phyloP scores from a whole-genome alignment of 2,797 vertebrate species.

The Artibeus lituratus region DNA sequence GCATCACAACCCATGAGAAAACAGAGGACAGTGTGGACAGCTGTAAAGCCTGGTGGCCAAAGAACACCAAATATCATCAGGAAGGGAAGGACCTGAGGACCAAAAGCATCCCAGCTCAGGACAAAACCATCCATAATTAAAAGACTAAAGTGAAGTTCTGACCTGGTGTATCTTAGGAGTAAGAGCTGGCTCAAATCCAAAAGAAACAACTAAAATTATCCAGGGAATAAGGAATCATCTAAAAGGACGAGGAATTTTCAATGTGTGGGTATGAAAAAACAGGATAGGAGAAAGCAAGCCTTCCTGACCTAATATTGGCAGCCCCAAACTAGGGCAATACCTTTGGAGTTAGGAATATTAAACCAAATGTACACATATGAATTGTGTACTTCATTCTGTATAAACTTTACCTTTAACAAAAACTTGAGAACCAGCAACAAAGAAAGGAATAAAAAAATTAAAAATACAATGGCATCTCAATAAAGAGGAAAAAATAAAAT shows the following conservation, averaged over 20 bases:
- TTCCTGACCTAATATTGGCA: background rate
- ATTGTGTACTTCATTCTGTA: background rate
- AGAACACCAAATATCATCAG: background rate
- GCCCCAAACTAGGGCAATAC: background rate
- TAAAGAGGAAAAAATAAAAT: background rate
- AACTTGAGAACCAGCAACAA: background rate
- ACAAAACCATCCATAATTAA: background rate
- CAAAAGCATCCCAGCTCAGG: background rate
- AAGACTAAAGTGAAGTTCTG: background rate
- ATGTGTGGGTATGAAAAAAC: background rate
- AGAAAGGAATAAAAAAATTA: background rate
- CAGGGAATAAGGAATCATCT: slow-evolving; percentile 12
- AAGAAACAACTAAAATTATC: slow-evolving; percentile 41
- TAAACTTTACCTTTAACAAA: background rate
- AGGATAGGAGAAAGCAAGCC: background rate
- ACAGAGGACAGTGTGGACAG: background rate
- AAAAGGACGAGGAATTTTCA: background rate
- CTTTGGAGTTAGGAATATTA: background rate
- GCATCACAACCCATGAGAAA: background rate
- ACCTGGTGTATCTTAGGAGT: background rate
- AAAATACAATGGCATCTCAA: background rate
- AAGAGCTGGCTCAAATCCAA: slow-evolving; percentile 1
- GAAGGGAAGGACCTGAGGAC: background rate
- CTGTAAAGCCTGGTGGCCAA: background rate
- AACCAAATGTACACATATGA: background rate